Percentiles rank a stretch among this genome's conserved stretches.
phyloP scores from a whole-genome alignment of 2,797 vertebrate genomes.

The Acanthurus lineatus region DNA sequence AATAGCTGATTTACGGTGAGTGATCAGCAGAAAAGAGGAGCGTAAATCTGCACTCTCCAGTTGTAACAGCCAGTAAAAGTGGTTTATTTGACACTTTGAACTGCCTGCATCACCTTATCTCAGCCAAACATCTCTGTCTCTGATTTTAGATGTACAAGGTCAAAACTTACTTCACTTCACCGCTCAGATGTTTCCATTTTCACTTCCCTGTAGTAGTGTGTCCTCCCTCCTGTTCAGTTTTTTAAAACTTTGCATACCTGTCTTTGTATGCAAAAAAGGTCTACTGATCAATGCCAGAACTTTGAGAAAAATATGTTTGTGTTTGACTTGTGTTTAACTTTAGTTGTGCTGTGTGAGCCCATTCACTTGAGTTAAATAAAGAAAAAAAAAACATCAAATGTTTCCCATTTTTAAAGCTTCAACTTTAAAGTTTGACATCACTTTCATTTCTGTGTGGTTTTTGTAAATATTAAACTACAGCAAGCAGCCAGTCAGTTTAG shows the following conservation, averaged over 20 bases:
- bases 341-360: not conserved
- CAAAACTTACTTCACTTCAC: conserved; percentile 21
- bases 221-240: not conserved
- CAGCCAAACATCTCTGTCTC: conserved; percentile 1
- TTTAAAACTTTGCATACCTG: not conserved
- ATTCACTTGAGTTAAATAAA: not conserved
- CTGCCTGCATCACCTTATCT: conserved; percentile 25
- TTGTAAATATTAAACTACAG: not conserved
- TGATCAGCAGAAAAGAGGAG: conserved; percentile 53
- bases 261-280: not conserved
- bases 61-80: conserved; percentile 53
- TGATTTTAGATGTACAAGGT: conserved; percentile 32
- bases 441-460: not conserved
- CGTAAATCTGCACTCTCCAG: conserved; percentile 58
- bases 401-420: not conserved
- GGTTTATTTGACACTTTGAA: conserved; percentile 59
- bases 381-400: not conserved
- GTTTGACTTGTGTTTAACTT: not conserved
- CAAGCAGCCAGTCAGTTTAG: not conserved
- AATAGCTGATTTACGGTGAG: conserved; percentile 64
- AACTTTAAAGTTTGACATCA: not conserved
- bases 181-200: not conserved
- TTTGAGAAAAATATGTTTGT: not conserved
- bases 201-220: not conserved
- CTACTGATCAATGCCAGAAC: too few species aligned